phyloP scores from a whole-genome alignment of 2,797 vertebrate species.

The Dicrostonyx torquatus region DNA sequence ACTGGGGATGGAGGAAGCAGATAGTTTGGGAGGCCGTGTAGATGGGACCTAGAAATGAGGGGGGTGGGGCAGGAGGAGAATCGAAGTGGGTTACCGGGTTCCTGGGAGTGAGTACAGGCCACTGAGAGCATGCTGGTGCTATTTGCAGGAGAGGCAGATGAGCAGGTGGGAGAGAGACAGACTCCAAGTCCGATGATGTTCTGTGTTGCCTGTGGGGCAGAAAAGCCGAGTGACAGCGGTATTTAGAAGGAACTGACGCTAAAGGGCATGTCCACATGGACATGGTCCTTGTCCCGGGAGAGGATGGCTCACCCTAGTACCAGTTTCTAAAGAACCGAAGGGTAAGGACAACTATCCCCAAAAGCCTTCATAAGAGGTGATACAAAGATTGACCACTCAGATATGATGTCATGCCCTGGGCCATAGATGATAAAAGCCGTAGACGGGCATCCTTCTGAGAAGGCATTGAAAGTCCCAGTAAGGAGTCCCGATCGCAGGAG shows the following conservation, averaged over 20 bases:
- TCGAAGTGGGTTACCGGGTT: background rate
- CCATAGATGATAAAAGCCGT: background rate
- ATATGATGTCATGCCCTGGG: background rate
- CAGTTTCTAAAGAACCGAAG: background rate
- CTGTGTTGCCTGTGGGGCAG: background rate
- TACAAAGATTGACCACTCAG: background rate
- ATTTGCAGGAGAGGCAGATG: background rate
- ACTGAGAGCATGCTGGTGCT: no score
- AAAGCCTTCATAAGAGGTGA: background rate
- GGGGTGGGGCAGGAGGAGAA: no score
- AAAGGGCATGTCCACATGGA: background rate
- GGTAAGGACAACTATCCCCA: background rate
- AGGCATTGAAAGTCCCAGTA: background rate
- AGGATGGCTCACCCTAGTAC: background rate
- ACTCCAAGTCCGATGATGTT: background rate
- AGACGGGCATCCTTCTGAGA: background rate
- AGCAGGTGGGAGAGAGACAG: no score
- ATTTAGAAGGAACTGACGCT: background rate
- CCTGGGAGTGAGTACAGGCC: background rate
- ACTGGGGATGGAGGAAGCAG: background rate
- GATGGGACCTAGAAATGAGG: background rate
- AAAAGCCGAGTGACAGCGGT: no score
- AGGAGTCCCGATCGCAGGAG: background rate
- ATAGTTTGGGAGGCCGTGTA: background rate
- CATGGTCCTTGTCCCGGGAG: background rate